A percentile compares a stretch with the other conserved stretches of the same genome.
Conservation (phyloP, 2,888 invertebrate species). For the Elmis aenea region DNA sequence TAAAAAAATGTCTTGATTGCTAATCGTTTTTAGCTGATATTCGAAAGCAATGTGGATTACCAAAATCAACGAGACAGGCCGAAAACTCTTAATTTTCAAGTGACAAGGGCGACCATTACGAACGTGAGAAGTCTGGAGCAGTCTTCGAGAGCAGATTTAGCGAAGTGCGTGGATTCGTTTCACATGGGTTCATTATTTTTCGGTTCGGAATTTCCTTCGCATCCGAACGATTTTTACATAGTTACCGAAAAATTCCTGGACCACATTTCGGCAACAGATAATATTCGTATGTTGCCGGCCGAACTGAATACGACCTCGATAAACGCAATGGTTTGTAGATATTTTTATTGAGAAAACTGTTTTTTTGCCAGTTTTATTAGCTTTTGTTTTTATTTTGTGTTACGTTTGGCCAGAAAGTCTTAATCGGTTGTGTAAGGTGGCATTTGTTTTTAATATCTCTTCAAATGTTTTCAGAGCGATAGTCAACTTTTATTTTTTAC, state of each 20-base stretch:
- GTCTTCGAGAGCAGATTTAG: constrained; percentile 73
- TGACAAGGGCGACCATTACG: constrained; percentile 69
- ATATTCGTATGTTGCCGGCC: constrained; percentile 43
- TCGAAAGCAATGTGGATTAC: constrained; percentile 72
- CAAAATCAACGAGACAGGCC: constrained; percentile 83
- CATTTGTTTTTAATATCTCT: too few relatives aligned
- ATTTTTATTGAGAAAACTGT: constrained; percentile 1
- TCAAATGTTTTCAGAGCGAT: too few relatives aligned
- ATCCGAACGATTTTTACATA: constrained; percentile 64
- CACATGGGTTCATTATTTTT: constrained; percentile 71
- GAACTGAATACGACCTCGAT: constrained; percentile 35
- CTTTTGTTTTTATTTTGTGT: constrained; percentile 1
- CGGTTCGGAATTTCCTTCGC: constrained; percentile 73
- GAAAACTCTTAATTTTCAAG: constrained; percentile 77
- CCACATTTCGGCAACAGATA: constrained; percentile 54
- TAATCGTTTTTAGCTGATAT: constrained; percentile 36
- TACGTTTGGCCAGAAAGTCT: background rate
- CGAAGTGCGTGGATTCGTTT: constrained; percentile 72
- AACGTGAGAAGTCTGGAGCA: constrained; percentile 62
- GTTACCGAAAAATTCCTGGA: constrained; percentile 78
- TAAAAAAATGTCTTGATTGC: too few relatives aligned
- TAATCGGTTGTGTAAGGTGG: too few relatives aligned
- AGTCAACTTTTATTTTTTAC: too few relatives aligned
- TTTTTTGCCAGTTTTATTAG: background rate
- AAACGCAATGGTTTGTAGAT: constrained; percentile 33